These are phyloP conservation scores for Proctacanthus coquilletti DNA, from an alignment of 1,140 invertebrate species.

Conservation along the genomic window DNA sequence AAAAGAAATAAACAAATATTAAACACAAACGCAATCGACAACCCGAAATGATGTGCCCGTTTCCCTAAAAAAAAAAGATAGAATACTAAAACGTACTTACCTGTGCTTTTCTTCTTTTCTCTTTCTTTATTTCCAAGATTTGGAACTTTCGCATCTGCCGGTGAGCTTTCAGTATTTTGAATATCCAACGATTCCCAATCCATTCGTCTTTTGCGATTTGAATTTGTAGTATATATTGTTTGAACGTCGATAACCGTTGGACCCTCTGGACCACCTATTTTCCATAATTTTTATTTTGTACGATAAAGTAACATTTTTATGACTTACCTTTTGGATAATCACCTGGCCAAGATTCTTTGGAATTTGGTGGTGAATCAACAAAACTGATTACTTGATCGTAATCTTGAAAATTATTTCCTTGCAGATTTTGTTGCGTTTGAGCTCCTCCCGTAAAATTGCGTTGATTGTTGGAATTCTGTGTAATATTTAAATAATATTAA, in stretches of 20 bases:
- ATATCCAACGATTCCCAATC: conserved; percentile 30
- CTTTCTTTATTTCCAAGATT: conserved; percentile 25
- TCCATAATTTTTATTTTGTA: no score
- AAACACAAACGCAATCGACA: no score
- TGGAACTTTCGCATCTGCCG: conserved; percentile 16
- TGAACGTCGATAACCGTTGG: conserved; percentile 29
- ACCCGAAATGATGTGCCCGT: no score
- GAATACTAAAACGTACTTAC: no score
- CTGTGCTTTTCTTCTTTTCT: conserved; percentile 23
- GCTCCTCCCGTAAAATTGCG: no score
- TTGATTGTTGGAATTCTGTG: no score
- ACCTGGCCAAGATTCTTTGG: conserved; percentile 30
- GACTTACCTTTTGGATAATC: conserved; percentile 9
- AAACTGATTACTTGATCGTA: conserved; percentile 30
- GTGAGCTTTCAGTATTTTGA: conserved; percentile 24
- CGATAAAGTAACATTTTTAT: conserved; percentile 10
- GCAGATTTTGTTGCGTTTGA: no score
- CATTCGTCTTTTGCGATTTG: conserved; percentile 30
- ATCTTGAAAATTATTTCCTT: conserved; percentile 12
- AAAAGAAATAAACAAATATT: no score
- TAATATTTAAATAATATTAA: no score
- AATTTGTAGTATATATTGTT: conserved; percentile 24
- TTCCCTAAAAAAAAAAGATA: no score
- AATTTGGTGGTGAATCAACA: conserved; percentile 28
- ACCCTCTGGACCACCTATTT: no score